These are phyloP conservation scores for Drosophila aldrichi DNA, from an alignment of 2,888 invertebrate species.

Conservation along the genomic window DNA sequence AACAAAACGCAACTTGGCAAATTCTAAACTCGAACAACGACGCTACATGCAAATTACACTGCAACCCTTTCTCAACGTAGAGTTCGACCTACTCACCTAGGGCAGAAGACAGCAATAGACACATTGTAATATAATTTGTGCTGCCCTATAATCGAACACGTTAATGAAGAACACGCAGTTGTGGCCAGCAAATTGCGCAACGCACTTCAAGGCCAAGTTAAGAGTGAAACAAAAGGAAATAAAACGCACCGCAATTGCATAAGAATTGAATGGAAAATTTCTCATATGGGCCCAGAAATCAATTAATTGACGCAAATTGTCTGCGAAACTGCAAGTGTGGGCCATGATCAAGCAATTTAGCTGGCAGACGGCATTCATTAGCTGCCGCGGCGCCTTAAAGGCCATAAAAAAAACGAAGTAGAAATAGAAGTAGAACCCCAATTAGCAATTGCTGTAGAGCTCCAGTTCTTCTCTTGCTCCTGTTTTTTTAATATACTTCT, in stretches of 20 bases:
- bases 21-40: not conserved
- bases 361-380: slow-evolving; percentile 25
- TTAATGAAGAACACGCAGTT: slow-evolving; percentile 19
- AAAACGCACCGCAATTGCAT: slow-evolving; percentile 35
- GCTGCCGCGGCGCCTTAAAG: slow-evolving; percentile 35
- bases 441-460: slow-evolving; percentile 4
- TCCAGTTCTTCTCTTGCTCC: not conserved
- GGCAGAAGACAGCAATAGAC: not conserved
- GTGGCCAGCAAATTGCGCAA: slow-evolving; percentile 13
- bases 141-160: slow-evolving; percentile 10
- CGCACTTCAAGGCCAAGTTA: slow-evolving; percentile 27
- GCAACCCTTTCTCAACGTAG: not conserved
- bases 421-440: slow-evolving; percentile 20
- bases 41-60: not conserved
- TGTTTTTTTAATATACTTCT: not conserved
- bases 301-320: slow-evolving; percentile 76
- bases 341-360: slow-evolving; percentile 10
- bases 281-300: slow-evolving; percentile 54
- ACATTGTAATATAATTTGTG: slow-evolving; percentile 5
- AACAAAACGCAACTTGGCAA: not conserved
- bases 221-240: not conserved
- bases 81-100: not conserved
- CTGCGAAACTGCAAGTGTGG: slow-evolving; percentile 68
- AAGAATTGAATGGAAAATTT: slow-evolving; percentile 43
- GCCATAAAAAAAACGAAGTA: slow-evolving; percentile 42